Percentiles rank a stretch among this genome's conserved stretches.
Evolutionary conservation across 2,888 invertebrate genomes (phyloP).

Genomic region (Drosophila austrosaltans): DNA sequence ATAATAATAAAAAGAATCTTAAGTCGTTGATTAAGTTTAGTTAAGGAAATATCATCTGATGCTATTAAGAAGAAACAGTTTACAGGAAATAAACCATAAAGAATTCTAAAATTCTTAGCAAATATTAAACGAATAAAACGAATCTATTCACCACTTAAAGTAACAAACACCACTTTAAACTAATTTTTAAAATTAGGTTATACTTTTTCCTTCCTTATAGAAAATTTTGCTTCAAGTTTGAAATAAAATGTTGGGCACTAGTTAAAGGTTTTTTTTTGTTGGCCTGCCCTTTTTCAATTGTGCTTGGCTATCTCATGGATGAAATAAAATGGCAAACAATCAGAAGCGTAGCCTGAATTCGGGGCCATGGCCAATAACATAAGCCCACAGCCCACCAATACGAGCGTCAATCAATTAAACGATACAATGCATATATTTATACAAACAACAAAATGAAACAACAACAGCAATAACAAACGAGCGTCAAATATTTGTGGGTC

Average conservation of each 20-base stretch:
- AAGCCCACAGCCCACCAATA: slow-evolving; percentile 36
- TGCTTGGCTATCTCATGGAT: slow-evolving; percentile 47
- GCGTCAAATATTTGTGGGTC: slow-evolving; percentile 79
- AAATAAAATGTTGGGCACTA: slow-evolving; percentile 57
- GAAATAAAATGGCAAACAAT: slow-evolving; percentile 46
- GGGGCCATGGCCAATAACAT: slow-evolving; percentile 58
- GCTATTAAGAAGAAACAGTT: too few species aligned
- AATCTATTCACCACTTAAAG: too few species aligned
- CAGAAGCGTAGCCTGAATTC: slow-evolving; percentile 32
- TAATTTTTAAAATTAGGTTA: too few species aligned
- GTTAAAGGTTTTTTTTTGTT: background rate
- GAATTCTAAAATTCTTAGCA: too few species aligned
- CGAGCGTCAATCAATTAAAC: slow-evolving; percentile 77
- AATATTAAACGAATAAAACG: background rate
- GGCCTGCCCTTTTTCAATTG: slow-evolving; percentile 62
- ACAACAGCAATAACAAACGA: slow-evolving; percentile 47
- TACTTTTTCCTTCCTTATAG: background rate
- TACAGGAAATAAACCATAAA: too few species aligned
- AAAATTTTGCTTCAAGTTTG: slow-evolving; percentile 6
- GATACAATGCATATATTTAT: slow-evolving; percentile 19
- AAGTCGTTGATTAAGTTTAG: too few species aligned
- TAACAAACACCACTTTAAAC: too few species aligned
- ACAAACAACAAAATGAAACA: background rate
- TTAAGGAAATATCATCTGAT: too few species aligned
- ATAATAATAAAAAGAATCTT: too few species aligned